phyloP scores from a whole-genome alignment of 1,140 invertebrate genomes.

The Eciton burchellii region DNA sequence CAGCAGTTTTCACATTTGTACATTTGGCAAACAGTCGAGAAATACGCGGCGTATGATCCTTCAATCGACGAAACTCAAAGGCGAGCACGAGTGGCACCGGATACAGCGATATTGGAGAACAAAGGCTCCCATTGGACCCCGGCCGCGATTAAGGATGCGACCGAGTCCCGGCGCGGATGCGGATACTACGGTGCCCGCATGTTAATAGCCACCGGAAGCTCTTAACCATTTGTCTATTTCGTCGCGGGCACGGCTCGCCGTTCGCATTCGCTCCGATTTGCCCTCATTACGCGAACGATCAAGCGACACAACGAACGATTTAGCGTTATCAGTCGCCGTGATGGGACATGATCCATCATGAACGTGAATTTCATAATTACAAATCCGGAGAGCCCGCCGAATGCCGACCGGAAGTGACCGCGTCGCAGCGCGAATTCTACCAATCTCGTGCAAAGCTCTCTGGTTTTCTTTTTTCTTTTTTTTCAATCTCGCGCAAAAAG shows the following conservation, averaged over 20 bases:
- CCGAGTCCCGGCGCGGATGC: constrained; percentile 71
- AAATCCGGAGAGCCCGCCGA: constrained; percentile 1
- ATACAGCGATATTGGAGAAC: constrained; percentile 74
- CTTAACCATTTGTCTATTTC: constrained; percentile 75
- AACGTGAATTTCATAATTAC: constrained; percentile 42
- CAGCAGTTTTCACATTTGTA: background rate
- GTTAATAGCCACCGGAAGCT: constrained; percentile 79
- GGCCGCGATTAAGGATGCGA: constrained; percentile 74
- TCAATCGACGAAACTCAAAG: constrained; percentile 46
- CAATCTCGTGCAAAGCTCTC: too few relatives aligned
- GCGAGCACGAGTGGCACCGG: constrained; percentile 66
- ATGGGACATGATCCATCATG: constrained; percentile 22
- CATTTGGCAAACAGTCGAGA: background rate
- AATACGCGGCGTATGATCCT: background rate
- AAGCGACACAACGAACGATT: constrained; percentile 36
- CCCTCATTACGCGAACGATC: constrained; percentile 59
- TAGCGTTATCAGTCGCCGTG: constrained; percentile 17
- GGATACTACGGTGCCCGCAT: constrained; percentile 81
- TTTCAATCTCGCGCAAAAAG: background rate
- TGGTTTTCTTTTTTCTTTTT: too few relatives aligned
- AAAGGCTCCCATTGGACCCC: constrained; percentile 61
- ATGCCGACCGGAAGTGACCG: background rate
- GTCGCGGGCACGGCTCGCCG: constrained; percentile 41
- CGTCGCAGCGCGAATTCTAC: too few relatives aligned
- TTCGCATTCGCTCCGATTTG: constrained; percentile 28